Conservation (phyloP, 2,113 vertebrate species). For the Lepidothrix coronata region DNA sequence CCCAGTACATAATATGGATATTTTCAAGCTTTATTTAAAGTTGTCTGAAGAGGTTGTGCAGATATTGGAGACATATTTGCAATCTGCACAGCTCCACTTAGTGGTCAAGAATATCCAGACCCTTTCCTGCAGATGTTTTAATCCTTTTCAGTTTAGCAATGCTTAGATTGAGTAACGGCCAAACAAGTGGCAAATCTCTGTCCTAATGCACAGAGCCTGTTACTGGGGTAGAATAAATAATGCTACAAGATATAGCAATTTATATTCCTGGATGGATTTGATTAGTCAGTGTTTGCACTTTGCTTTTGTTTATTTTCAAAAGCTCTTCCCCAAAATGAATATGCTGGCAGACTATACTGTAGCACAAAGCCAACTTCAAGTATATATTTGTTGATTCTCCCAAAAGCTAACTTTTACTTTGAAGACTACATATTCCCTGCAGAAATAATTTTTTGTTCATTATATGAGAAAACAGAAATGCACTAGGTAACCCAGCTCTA, state of each 20-base stretch:
- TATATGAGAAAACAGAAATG: neutral
- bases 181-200: neutral
- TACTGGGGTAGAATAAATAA: neutral
- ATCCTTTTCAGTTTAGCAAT: neutral
- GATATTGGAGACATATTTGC: neutral
- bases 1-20: neutral
- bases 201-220: neutral
- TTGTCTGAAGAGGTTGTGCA: neutral
- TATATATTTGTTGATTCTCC: neutral
- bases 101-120: neutral
- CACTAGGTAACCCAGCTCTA: neutral
- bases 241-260: neutral
- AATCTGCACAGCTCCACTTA: neutral
- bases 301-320: neutral
- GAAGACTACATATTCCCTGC: neutral
- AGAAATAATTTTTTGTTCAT: neutral
- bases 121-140: neutral
- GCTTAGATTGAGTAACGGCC: neutral
- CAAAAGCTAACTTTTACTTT: neutral
- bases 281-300: neutral
- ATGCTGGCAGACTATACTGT: neutral
- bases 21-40: neutral
- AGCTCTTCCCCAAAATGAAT: neutral
- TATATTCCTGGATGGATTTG: neutral
- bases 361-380: neutral